These are phyloP conservation scores for Cataglyphis livida DNA, from an alignment of 2,888 invertebrate species.

Conservation along the genomic window DNA sequence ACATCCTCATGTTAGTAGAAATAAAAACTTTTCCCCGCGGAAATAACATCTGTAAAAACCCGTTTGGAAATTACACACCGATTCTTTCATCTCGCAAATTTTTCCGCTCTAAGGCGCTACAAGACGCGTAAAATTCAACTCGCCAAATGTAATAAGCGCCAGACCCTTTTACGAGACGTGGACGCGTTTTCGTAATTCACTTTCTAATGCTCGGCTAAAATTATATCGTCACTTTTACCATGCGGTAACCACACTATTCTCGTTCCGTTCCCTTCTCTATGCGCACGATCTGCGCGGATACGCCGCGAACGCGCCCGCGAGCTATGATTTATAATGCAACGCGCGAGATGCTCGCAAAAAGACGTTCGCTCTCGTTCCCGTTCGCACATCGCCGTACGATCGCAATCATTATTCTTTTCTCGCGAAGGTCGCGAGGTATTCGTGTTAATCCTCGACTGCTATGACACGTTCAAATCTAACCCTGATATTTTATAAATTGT, in stretches of 20 bases:
- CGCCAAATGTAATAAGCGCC: constrained; percentile 58
- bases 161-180: constrained; percentile 59
- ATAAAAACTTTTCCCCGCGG: not conserved
- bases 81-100: not conserved
- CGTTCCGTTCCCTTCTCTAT: constrained; percentile 59
- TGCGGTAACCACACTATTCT: constrained; percentile 47
- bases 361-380: constrained; percentile 61
- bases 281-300: constrained; percentile 65
- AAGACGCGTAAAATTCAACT: constrained; percentile 61
- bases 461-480: constrained; percentile 12
- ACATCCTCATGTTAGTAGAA: constrained; percentile 23
- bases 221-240: constrained; percentile 74
- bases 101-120: not conserved
- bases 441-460: constrained; percentile 10
- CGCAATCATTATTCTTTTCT: constrained; percentile 17
- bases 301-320: constrained; percentile 56
- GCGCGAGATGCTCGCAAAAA: constrained; percentile 60
- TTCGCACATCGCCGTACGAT: constrained; percentile 52
- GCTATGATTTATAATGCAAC: constrained; percentile 69
- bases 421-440: not conserved
- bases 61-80: constrained; percentile 32
- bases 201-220: constrained; percentile 72
- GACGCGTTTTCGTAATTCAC: constrained; percentile 72
- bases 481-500: constrained; percentile 3
- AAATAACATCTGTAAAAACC: not conserved